A percentile compares a stretch with the other conserved stretches of the same genome.
Evolutionary conservation across 2,888 invertebrate genomes (phyloP).

Genomic region (Periphyllus acericola): DNA sequence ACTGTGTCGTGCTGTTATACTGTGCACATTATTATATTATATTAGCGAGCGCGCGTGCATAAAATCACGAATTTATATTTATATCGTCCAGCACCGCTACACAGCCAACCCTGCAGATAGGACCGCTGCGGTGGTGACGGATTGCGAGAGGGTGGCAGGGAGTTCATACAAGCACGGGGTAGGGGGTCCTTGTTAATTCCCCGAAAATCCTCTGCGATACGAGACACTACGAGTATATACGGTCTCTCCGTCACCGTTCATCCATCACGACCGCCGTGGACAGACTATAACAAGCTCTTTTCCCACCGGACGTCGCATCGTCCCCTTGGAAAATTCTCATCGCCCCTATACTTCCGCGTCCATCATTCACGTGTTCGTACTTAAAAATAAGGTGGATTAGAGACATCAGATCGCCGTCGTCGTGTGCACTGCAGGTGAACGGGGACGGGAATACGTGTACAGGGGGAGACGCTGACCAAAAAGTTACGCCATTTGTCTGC

Average conservation of each 20-base stretch:
- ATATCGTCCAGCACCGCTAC: too few species aligned
- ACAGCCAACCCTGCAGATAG: too few species aligned
- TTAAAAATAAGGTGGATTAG: constrained; percentile 5
- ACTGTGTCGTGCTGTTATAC: too few species aligned
- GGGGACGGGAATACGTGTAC: not conserved
- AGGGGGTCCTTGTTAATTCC: not conserved
- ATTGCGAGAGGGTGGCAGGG: too few species aligned
- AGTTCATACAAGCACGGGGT: too few species aligned
- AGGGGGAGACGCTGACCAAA: not conserved
- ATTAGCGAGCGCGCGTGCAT: too few species aligned
- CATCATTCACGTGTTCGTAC: not conserved
- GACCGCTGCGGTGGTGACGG: too few species aligned
- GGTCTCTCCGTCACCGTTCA: not conserved
- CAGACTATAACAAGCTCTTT: not conserved
- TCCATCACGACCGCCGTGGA: not conserved
- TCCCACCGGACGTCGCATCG: constrained; percentile 25
- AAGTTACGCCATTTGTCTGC: constrained; percentile 46
- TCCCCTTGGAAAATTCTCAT: too few species aligned
- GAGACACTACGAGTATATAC: not conserved
- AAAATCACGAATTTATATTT: not conserved
- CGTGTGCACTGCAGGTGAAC: too few species aligned
- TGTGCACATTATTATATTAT: too few species aligned
- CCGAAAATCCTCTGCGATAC: not conserved
- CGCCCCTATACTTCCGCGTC: not conserved
- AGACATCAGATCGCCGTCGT: not conserved